Evolutionary conservation across 2,888 invertebrate genomes (phyloP), one percentile per base, ranked within the genome.

Genomic region (Platerodrilus igneus): DNA sequence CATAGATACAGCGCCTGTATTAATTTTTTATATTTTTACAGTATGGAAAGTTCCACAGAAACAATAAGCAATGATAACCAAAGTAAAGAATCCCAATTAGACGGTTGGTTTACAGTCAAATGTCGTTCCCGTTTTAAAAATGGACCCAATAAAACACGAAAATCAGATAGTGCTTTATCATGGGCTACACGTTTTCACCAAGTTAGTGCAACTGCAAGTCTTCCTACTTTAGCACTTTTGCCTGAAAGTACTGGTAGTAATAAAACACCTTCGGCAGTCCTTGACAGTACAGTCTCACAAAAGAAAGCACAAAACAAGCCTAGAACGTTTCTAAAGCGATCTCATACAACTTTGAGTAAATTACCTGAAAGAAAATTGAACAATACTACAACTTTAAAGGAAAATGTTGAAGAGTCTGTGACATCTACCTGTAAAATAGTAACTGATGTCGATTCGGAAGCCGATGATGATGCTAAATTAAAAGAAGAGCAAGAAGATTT

Each of bases 91-190:
- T 33, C 41, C 11, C 46, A 53, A n/a, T 41, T 60, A 22, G 87
- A 87, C 51, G 94, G 93, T 1, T 94, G 93, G 94, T 77, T 91
- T 47, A 93, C 88, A 0, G 94, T 94, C 0, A 83, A 88, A 56
- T 82, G 84, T 28, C 76, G 83, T 21, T 75, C 73, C 2, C 73
- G 87, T 15, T 66, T 77, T 25, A 76, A 64, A 48, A 68, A 73
- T 51, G 43, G 42, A 20, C 69, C 72, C 8, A 72, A 73, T 55
- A 75, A 76, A 8, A 33, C 50, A 4, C 43, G 60, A 40, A 70
- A 69, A 52, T 65, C 74, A 1, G 73, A 72, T 47, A 70, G 73
- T 52, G 58, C 58, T 3, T 39, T 65, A 11, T 60, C 63, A 48
- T 83, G 83, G 83, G 72, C 81, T 0, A 83, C 82, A 46, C 75